phyloP scores from a whole-genome alignment of 2,888 invertebrate species.

The Dioctria linearis region DNA sequence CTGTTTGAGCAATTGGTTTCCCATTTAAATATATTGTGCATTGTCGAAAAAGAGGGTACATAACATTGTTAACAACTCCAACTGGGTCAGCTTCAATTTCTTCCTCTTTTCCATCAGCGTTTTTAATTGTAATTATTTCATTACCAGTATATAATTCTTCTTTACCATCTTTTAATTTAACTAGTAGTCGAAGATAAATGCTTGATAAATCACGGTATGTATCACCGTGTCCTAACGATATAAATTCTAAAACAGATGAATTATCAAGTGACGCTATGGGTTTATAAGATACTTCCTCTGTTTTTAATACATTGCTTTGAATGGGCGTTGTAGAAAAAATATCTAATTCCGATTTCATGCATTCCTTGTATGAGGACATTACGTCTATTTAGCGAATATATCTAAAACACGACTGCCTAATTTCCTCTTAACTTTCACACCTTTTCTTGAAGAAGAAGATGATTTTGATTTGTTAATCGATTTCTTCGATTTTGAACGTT shows the following conservation, averaged over 20 bases:
- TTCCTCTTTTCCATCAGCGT: background rate
- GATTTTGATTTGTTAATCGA: no score
- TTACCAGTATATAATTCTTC: background rate
- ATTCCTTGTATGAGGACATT: background rate
- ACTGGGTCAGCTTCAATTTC: background rate
- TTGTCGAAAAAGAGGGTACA: slow-evolving; percentile 53
- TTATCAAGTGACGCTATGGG: background rate
- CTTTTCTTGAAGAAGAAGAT: no score
- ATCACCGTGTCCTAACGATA: slow-evolving; percentile 28
- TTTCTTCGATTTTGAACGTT: no score
- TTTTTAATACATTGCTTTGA: background rate
- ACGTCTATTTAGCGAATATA: background rate
- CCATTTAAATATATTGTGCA: slow-evolving; percentile 51
- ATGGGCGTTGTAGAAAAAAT: background rate
- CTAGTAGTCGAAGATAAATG: slow-evolving; percentile 5
- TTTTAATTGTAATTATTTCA: background rate
- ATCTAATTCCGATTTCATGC: slow-evolving; percentile 5
- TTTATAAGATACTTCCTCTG: no score
- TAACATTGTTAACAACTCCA: slow-evolving; percentile 41
- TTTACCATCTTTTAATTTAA: no score
- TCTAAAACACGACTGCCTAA: background rate
- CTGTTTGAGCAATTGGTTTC: slow-evolving; percentile 45
- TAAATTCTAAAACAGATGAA: slow-evolving; percentile 38
- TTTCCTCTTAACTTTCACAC: no score
- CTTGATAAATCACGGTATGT: slow-evolving; percentile 47